These are phyloP conservation scores for Gymnoscopelus microlampas DNA, from an alignment of 2,797 vertebrate species.

Conservation along the genomic window DNA sequence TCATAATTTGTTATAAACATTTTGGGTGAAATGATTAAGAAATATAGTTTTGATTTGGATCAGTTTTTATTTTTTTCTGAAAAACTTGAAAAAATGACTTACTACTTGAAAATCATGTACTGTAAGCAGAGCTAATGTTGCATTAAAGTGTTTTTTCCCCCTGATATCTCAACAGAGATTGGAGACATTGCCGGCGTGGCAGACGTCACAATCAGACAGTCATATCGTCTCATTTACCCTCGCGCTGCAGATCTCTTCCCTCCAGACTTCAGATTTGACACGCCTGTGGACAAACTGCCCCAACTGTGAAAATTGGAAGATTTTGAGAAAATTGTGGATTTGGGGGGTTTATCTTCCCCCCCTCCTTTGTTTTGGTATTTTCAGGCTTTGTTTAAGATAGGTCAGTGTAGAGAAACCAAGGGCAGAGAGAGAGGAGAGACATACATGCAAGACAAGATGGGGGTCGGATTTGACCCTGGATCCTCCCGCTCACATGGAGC, in stretches of 20 bases:
- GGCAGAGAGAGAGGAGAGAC: no score
- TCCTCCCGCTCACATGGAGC: no score
- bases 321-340: constrained; percentile 54
- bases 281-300: constrained; percentile 97
- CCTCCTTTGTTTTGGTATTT: no score
- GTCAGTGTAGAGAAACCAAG: no score
- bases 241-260: constrained; percentile 97
- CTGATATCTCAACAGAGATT: constrained; percentile 86
- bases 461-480: no score
- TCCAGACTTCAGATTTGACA: constrained; percentile 98
- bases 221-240: constrained; percentile 97
- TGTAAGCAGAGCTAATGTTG: background rate
- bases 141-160: background rate
- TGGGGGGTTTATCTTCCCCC: constrained; percentile 66
- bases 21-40: background rate
- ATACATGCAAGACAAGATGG: no score
- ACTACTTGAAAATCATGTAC: background rate
- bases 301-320: constrained; percentile 87
- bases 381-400: no score
- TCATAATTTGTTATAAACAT: no score
- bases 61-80: background rate
- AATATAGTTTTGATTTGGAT: background rate
- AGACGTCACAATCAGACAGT: constrained; percentile 97
- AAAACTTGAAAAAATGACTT: background rate
- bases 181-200: constrained; percentile 98